Evolutionary conservation across 1,140 invertebrate genomes (phyloP).

Genomic region (Samia ricini): DNA sequence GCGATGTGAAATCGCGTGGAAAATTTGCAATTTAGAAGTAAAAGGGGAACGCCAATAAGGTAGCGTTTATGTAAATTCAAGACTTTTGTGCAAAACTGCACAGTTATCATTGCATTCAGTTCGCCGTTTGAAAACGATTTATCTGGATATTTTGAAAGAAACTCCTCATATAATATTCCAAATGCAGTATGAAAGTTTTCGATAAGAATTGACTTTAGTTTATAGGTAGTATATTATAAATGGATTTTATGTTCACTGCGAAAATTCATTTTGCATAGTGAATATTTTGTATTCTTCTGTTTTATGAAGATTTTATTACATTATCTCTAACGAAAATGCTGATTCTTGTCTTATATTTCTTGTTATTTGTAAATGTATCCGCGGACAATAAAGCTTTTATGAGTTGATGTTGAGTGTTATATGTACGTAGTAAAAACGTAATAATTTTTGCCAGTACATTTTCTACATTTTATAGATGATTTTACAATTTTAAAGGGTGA

Average conservation of each 20-base stretch:
- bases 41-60: conserved; percentile 74
- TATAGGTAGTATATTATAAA: conserved; percentile 15
- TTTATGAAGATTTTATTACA: background rate
- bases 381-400: background rate
- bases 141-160: conserved; percentile 57
- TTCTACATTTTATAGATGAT: no score
- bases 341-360: background rate
- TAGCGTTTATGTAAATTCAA: conserved; percentile 74
- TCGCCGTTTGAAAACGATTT: conserved; percentile 59
- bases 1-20: conserved; percentile 71
- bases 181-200: conserved; percentile 16
- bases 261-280: background rate
- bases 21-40: conserved; percentile 77
- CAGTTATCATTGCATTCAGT: conserved; percentile 67
- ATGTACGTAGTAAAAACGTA: background rate
- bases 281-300: background rate
- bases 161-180: conserved; percentile 31
- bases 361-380: background rate
- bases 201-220: conserved; percentile 34
- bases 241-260: conserved; percentile 1
- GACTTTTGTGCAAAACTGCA: conserved; percentile 61
- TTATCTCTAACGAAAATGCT: background rate
- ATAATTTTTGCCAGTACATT: background rate
- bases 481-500: no score
- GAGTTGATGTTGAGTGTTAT: background rate